These are phyloP conservation scores for Musca domestica DNA, from an alignment of 1,140 invertebrate genomes.

Conservation along the genomic window DNA sequence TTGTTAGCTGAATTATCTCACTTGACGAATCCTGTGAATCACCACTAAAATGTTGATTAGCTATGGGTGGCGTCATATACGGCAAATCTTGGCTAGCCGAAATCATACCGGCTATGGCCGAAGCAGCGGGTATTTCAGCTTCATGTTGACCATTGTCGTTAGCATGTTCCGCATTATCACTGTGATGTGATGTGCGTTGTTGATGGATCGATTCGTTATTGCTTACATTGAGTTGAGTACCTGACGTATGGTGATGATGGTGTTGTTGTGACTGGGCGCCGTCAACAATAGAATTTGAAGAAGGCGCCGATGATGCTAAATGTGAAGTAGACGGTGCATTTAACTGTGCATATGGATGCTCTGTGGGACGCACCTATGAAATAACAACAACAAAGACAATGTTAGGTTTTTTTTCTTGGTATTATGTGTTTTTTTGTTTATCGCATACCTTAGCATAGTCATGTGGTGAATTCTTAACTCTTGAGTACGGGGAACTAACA, in stretches of 20 bases:
- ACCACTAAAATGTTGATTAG: conserved; percentile 68
- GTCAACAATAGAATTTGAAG: conserved; percentile 27
- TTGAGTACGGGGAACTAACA: conserved; percentile 61
- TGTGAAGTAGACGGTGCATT: conserved; percentile 52
- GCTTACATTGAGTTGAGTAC: not conserved
- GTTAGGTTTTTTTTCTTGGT: not conserved
- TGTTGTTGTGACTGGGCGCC: not conserved
- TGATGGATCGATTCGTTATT: not conserved
- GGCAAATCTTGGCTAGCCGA: conserved; percentile 84
- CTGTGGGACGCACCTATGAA: conserved; percentile 51
- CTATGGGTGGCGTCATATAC: conserved; percentile 82
- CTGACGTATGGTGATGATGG: not conserved
- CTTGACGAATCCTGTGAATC: conserved; percentile 82
- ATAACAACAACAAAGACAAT: not conserved
- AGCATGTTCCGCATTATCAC: conserved; percentile 32
- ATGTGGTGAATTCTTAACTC: conserved; percentile 57
- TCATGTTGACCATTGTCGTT: conserved; percentile 35
- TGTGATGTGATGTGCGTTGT: conserved; percentile 27
- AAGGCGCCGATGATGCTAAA: conserved; percentile 23
- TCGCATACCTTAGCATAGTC: conserved; percentile 57
- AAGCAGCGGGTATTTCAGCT: conserved; percentile 70
- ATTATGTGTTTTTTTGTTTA: conserved; percentile 17
- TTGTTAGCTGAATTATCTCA: conserved; percentile 45
- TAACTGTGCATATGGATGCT: conserved; percentile 70
- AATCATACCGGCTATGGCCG: conserved; percentile 77